These are phyloP conservation scores for Sinocyclocheilus grahami DNA, from an alignment of 2,113 vertebrate species.

Conservation along the genomic window DNA sequence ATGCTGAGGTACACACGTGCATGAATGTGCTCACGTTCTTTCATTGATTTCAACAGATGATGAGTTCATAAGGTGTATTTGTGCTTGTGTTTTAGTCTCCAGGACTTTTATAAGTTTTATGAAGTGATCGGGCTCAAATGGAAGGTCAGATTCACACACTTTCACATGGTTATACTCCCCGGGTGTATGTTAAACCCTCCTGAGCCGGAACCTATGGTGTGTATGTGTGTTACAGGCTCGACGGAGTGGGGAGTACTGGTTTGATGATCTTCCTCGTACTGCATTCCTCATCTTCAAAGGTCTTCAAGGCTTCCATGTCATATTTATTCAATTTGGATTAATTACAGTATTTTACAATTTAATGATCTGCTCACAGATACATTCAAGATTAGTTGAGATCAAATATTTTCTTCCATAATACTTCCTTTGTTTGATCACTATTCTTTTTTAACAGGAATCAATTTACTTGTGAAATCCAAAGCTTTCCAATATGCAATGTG, in stretches of 20 bases:
- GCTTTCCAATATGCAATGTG: slow-evolving; percentile 95
- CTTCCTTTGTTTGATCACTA: neutral
- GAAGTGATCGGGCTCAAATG: slow-evolving; percentile 95
- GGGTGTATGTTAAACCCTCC: neutral
- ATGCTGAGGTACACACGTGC: slow-evolving; percentile 81
- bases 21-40: neutral
- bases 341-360: neutral
- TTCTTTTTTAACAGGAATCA: slow-evolving; percentile 80
- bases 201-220: slow-evolving; percentile 12
- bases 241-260: slow-evolving; percentile 91
- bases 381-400: neutral
- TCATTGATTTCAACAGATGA: neutral
- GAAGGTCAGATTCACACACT: slow-evolving; percentile 80
- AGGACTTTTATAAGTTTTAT: slow-evolving; percentile 96
- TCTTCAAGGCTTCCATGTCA: neutral
- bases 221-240: slow-evolving; percentile 74
- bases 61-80: neutral
- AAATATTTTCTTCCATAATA: neutral
- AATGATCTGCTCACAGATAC: neutral
- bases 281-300: slow-evolving; percentile 98
- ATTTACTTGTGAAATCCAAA: slow-evolving; percentile 92
- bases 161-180: neutral
- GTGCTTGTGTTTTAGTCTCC: slow-evolving; percentile 76
- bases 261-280: slow-evolving; percentile 94
- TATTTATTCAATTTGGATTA: neutral